Base-by-base conservation (phyloP, 2,113 vertebrate species). In the Thunnus maccoyii region DNA sequence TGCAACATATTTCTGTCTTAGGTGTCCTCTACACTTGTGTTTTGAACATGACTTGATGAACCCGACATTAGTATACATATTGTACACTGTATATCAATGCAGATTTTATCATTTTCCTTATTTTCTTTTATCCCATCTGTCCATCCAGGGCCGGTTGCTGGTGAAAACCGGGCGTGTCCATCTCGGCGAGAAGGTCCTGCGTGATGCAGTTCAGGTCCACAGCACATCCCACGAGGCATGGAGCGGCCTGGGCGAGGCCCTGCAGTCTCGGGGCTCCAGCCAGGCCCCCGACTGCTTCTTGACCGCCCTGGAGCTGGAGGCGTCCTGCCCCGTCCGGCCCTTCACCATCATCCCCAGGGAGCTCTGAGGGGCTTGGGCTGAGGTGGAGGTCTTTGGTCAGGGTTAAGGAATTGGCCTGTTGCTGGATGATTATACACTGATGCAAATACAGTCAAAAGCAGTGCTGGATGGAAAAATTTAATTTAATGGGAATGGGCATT, bases 231-330 rank as follows among this genome's bases (percentile, higher is more conserved):
- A 99, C 3, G 94, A 95, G 78, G 97, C 97, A 0, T 99, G 98
- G 98, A 97, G 96, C 54, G 91, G 96, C 86, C 96, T 99, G 32
- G 98, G 98, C 0, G 96, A 99, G 86, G 97, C 97, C 36, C 94
- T 99, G 86, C 97, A 99, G 94, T 94, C 91, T 32, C 95, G 94
- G 63, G 95, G 96, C 74, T 96, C 94, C 84, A 89, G 92, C 0
- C 96, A 98, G 93, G 98, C 98, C 1, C 95, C 95, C 0, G 98
- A 99, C 67, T 99, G 97, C 90, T 99, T 99, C 92, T 91, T 99
- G 56, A 97, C 96, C 0, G 98, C 98, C n/a, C 92, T 99, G 64
- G 97, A 99, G 86, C 95, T 99, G 20, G 98, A 99, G 94, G 96
- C 97, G 84, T 97, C 96, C 95, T 97, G 97, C 86, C 98, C 98